Conservation (phyloP, 2,113 vertebrate genomes). For the Anser cygnoides region DNA sequence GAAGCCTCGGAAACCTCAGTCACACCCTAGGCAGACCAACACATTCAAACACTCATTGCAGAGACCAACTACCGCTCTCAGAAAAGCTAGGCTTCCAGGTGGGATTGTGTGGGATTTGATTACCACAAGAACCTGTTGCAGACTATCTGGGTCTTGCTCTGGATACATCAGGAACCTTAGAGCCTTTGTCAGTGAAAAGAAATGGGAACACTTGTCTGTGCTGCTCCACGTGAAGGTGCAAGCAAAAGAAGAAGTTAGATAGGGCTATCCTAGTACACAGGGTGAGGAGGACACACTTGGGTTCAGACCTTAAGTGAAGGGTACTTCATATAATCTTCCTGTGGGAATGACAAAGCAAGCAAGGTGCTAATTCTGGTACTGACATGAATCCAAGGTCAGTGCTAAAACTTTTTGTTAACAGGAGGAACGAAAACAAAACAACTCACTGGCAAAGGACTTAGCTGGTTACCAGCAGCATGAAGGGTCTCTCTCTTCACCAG, state of each 20-base stretch:
- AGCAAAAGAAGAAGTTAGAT: neutral
- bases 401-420: neutral
- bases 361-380: neutral
- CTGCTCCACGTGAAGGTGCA: neutral
- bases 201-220: neutral
- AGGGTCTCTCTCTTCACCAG: neutral
- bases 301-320: neutral
- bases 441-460: neutral
- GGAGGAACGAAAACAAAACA: neutral
- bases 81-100: neutral
- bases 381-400: neutral
- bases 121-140: neutral
- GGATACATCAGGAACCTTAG: neutral
- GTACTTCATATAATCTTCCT: neutral
- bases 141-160: neutral
- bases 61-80: neutral
- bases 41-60: neutral
- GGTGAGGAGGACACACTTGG: accelerated
- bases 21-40: neutral
- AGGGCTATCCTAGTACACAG: neutral
- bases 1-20: neutral
- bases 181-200: neutral
- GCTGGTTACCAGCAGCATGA: neutral
- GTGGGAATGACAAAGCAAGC: neutral
- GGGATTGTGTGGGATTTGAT: neutral